Evolutionary conservation across 2,797 vertebrate species (phyloP).

Genomic region (Sebastes minor): DNA sequence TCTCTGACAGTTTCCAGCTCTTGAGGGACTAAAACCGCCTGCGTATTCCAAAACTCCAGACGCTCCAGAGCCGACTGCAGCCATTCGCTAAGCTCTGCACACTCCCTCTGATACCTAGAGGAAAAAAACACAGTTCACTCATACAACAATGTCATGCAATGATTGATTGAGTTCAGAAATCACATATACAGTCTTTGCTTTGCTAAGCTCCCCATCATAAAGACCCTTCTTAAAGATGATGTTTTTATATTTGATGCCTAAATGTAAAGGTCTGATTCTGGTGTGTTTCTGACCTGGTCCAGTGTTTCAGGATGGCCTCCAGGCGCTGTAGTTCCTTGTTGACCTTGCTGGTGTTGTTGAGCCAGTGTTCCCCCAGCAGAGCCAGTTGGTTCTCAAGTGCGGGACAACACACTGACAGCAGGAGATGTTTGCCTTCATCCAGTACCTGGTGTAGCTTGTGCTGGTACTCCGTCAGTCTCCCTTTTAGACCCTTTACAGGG

Average conservation of each 20-base stretch:
- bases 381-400: slow-evolving; percentile 90
- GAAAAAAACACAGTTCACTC: not conserved
- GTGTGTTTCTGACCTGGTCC: slow-evolving; percentile 88
- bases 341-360: slow-evolving; percentile 88
- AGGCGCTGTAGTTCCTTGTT: slow-evolving; percentile 92
- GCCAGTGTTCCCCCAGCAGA: slow-evolving; percentile 92
- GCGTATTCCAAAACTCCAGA: slow-evolving; percentile 94
- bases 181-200: not conserved
- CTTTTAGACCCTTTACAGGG: slow-evolving; percentile 85
- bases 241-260: not conserved
- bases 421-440: slow-evolving; percentile 92
- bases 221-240: not conserved
- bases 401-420: slow-evolving; percentile 89
- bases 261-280: not conserved
- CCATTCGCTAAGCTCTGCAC: slow-evolving; percentile 89
- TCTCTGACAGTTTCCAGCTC: slow-evolving; percentile 94
- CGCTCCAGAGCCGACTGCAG: slow-evolving; percentile 90
- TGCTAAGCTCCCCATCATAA: not conserved
- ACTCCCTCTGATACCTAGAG: slow-evolving; percentile 92
- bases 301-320: slow-evolving; percentile 94
- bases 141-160: not conserved
- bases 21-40: slow-evolving; percentile 94
- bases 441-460: slow-evolving; percentile 92
- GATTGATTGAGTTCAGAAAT: not conserved
- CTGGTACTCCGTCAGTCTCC: slow-evolving; percentile 88